phyloP scores from a whole-genome alignment of 2,888 invertebrate species.

The Phorcus lineatus region DNA sequence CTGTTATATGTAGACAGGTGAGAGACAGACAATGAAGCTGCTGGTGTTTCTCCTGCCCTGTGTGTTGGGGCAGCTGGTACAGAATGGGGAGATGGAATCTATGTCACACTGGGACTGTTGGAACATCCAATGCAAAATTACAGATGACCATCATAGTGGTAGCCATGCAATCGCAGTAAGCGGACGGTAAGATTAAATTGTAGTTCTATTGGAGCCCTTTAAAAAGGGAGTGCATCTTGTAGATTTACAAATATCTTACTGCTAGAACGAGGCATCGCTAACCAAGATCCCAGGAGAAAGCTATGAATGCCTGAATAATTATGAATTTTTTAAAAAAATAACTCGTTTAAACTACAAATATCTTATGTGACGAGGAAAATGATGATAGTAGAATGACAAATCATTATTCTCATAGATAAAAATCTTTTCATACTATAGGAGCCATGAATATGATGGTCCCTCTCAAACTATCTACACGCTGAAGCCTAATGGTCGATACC shows the following conservation, averaged over 20 bases:
- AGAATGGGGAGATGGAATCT: conserved; percentile 23
- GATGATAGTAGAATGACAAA: too few species aligned
- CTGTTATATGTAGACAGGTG: too few species aligned
- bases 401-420: too few species aligned
- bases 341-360: too few species aligned
- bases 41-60: neutral
- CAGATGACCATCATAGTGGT: neutral
- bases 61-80: neutral
- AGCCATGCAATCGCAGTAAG: conserved; percentile 15
- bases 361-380: too few species aligned
- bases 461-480: neutral
- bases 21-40: neutral
- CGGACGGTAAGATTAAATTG: neutral
- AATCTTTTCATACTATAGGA: neutral
- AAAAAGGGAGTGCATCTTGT: too few species aligned
- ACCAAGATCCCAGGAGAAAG: too few species aligned
- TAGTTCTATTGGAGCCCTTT: too few species aligned
- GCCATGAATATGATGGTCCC: neutral
- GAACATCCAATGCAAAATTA: conserved; percentile 13
- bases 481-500: conserved; percentile 7
- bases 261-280: too few species aligned
- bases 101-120: conserved; percentile 20
- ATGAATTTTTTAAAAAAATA: too few species aligned
- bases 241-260: too few species aligned
- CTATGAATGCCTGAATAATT: too few species aligned